Conservation (phyloP, 2,113 vertebrate genomes). For the Trichomycterus rosablanca region DNA sequence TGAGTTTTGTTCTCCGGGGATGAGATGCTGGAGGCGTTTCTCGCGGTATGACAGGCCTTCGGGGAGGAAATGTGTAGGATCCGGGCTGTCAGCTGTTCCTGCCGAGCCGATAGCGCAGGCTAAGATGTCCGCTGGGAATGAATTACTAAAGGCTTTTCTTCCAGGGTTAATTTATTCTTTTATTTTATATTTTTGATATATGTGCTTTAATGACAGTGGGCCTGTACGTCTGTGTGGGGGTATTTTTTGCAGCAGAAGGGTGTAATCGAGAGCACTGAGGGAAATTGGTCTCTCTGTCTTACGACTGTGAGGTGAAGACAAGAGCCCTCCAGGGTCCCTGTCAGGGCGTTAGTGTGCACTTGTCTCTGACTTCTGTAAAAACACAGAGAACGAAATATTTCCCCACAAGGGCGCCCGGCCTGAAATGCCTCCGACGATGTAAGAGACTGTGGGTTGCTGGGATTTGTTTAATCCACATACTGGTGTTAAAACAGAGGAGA, state of each 20-base stretch:
- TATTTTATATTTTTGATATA: conserved; percentile 57
- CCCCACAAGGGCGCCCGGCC: conserved; percentile 90
- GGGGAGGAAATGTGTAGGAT: conserved; percentile 68
- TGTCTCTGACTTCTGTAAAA: conserved; percentile 93
- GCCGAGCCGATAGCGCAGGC: conserved; percentile 78
- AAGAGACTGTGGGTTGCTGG: conserved; percentile 92
- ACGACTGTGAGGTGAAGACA: conserved; percentile 99
- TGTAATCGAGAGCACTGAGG: conserved; percentile 99
- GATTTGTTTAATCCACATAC: conserved; percentile 73
- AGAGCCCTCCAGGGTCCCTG: conserved; percentile 95
- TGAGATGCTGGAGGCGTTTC: conserved; percentile 80
- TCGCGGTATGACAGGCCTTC: conserved; percentile 87
- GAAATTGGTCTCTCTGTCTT: too few relatives aligned
- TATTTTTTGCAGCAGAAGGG: conserved; percentile 59
- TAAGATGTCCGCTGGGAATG: conserved; percentile 88
- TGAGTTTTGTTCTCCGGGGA: conserved; percentile 69
- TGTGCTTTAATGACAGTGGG: background rate
- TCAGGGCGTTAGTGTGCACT: conserved; percentile 93
- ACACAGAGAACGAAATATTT: conserved; percentile 80
- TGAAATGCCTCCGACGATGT: conserved; percentile 91
- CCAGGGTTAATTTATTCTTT: conserved; percentile 74
- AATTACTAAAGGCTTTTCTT: conserved; percentile 97
- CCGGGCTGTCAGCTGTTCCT: conserved; percentile 96
- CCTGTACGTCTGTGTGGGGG: conserved; percentile 15
- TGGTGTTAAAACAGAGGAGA: too few relatives aligned